Evolutionary conservation across 2,113 vertebrate genomes (phyloP), one percentile per base, ranked within the genome.

Genomic region (Rhinichthys klamathensis): DNA sequence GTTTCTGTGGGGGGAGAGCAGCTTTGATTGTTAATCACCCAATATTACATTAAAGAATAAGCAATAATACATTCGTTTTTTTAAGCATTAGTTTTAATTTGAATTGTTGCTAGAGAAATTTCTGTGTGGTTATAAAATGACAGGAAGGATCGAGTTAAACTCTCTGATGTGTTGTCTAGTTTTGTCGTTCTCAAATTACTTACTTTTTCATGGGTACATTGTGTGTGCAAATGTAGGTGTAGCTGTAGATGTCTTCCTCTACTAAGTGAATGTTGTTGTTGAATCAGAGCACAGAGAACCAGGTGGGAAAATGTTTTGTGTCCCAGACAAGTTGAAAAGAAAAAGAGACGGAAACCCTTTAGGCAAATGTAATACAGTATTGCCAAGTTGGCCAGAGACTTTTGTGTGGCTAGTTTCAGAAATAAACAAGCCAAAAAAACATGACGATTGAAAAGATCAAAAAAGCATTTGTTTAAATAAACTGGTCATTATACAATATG

Each of bases 1-100:
- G 67, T 35, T 35, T 85, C 80, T 13, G 18, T 18, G 84, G 78
- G 86, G 82, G 88, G 75, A 89, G 60, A 89, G 89, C 89, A 90
- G 73, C 86, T 87, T 44, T 51, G 76, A 87, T 65, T 82, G 61
- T 23, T 87, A 80, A 90, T 89, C 88, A 77, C 84, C 77, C 77
- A 25, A 87, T 88, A 46, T 87, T 88, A 84, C 88, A 87, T 75
- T 84, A 58, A 83, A 54, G 83, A 83, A 89, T 78, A 84, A 60
- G 15, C 13, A 65, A 27, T 27, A 27, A 80, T 51, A 23, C 60
- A 32, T 44, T 80, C 1, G 3, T 25, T 56, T 32, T 51, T 58
- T 56, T 78, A 41, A 61, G 11, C 35, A 9, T 38, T 56, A 2
- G 18, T 21, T 56, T 80, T n/a, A 5, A 18, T 11, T 61, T 27